Conservation (phyloP, 2,797 vertebrate species). For the Pseudocheirus occidentalis region DNA sequence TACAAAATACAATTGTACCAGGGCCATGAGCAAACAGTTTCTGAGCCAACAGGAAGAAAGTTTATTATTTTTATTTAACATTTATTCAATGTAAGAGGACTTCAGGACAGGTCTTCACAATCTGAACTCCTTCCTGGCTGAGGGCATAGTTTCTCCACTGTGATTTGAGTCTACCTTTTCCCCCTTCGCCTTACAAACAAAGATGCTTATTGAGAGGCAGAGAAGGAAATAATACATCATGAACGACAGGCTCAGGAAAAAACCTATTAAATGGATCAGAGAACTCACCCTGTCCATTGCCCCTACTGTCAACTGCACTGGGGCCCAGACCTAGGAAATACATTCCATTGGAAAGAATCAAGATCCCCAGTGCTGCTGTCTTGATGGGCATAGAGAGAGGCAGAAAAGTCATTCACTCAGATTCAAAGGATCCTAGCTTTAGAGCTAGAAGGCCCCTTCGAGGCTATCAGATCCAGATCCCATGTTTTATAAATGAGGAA, state of each 20-base stretch:
- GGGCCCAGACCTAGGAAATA: slow-evolving; percentile 15
- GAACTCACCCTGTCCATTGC: slow-evolving; percentile 35
- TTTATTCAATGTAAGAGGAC: slow-evolving; percentile 66
- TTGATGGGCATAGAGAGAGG: background rate
- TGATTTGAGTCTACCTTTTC: slow-evolving; percentile 47
- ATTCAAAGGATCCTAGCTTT: background rate
- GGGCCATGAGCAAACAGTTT: slow-evolving; percentile 60
- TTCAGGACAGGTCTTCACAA: slow-evolving; percentile 44
- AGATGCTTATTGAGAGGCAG: slow-evolving; percentile 69
- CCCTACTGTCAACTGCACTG: slow-evolving; percentile 38
- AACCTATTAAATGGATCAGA: slow-evolving; percentile 43
- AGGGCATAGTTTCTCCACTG: slow-evolving; percentile 34
- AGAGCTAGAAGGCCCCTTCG: background rate
- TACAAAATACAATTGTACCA: slow-evolving; percentile 66
- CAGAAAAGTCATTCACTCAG: background rate
- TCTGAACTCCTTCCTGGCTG: slow-evolving; percentile 54
- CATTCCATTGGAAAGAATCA: slow-evolving; percentile 45
- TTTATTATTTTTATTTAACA: slow-evolving; percentile 71
- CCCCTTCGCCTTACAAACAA: slow-evolving; percentile 72
- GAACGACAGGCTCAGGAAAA: slow-evolving; percentile 41
- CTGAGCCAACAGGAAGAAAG: slow-evolving; percentile 68
- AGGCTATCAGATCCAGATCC: background rate
- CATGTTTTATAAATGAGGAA: background rate
- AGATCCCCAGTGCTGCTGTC: background rate
- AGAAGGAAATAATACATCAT: slow-evolving; percentile 62